Evolutionary conservation across 1,140 invertebrate species (phyloP).

Genomic region (Chelonus insularis): DNA sequence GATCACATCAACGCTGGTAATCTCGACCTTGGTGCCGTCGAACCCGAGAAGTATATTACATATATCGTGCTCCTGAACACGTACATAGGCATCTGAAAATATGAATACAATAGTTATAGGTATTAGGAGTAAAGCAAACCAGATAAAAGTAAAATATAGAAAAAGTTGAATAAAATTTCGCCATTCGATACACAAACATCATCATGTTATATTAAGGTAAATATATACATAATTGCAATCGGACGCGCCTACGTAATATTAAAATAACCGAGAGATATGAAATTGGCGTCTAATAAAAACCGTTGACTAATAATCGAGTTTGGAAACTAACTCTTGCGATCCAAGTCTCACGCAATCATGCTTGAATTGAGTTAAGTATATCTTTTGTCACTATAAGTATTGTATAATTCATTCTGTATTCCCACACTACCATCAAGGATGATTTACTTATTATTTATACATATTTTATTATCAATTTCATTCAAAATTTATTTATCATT

Average conservation of each 20-base stretch:
- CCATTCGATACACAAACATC: too few relatives aligned
- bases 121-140: too few relatives aligned
- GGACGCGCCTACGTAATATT: conserved; percentile 13
- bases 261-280: conserved; percentile 22
- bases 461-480: background rate
- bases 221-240: background rate
- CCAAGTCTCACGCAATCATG: conserved; percentile 15
- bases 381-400: background rate
- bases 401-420: background rate
- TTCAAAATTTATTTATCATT: background rate
- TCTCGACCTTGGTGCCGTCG: conserved; percentile 8
- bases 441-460: too few relatives aligned
- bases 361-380: background rate
- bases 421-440: too few relatives aligned
- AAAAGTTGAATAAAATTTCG: background rate
- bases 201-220: too few relatives aligned
- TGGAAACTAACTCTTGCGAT: conserved; percentile 14
- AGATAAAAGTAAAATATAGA: too few relatives aligned
- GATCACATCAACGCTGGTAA: conserved; percentile 1
- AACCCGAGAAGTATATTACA: too few relatives aligned
- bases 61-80: too few relatives aligned
- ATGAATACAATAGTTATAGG: too few relatives aligned
- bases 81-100: too few relatives aligned
- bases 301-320: conserved; percentile 23
- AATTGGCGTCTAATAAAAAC: conserved; percentile 27